Percentiles rank a stretch among this genome's conserved stretches.
Conservation (phyloP, 2,797 vertebrate genomes). For the Hippocampus kuda region DNA sequence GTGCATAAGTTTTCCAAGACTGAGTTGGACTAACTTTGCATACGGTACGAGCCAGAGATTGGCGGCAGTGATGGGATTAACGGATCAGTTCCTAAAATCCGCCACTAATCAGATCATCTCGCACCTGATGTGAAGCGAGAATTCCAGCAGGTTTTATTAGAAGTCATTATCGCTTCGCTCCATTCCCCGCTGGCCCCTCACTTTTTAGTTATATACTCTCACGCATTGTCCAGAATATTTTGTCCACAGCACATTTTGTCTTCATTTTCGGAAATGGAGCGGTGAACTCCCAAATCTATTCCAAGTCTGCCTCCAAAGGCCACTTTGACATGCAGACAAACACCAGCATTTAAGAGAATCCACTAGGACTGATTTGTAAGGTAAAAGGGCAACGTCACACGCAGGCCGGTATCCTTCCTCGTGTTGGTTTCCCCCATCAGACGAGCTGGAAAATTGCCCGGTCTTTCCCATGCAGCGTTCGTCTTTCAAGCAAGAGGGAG, state of each 20-base stretch:
- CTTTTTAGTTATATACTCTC: conserved; percentile 15
- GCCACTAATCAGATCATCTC: conserved; percentile 72
- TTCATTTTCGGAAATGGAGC: background rate
- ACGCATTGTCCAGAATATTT: background rate
- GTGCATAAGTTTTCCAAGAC: conserved; percentile 20
- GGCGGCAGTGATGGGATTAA: conserved; percentile 65
- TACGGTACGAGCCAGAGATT: conserved; percentile 33
- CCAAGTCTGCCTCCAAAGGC: conserved; percentile 27
- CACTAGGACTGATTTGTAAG: background rate
- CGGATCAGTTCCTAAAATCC: conserved; percentile 73
- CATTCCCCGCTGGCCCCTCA: conserved; percentile 8
- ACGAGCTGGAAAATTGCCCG: conserved; percentile 47
- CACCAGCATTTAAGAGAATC: conserved; percentile 1
- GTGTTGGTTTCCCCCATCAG: conserved; percentile 28
- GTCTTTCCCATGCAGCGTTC: conserved; percentile 55
- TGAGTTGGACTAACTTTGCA: background rate
- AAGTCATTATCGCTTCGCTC: conserved; percentile 65
- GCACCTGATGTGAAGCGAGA: conserved; percentile 71
- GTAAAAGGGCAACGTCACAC: background rate
- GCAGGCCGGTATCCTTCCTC: no score
- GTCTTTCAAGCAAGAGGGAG: conserved; percentile 59
- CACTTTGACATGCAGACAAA: conserved; percentile 22
- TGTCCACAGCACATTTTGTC: background rate
- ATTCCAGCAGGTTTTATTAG: conserved; percentile 76
- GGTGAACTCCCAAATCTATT: background rate